phyloP scores from a whole-genome alignment of 2,888 invertebrate genomes.

The Ectropis crepuscularia region DNA sequence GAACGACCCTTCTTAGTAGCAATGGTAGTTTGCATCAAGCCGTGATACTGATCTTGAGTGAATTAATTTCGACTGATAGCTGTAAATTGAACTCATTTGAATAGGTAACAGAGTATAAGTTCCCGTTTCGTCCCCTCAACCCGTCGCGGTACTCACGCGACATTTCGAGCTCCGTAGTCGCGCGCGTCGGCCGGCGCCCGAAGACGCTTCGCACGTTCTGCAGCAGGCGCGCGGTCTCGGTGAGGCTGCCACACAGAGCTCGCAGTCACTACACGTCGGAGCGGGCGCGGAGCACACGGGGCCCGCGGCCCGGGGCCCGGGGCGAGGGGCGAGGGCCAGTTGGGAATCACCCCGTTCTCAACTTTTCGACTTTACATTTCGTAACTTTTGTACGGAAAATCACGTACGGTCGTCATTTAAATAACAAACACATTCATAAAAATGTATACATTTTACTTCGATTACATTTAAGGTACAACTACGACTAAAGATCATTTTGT shows the following conservation, averaged over 20 bases:
- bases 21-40: no score
- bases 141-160: conserved; percentile 91
- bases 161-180: conserved; percentile 94
- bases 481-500: no score
- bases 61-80: no score
- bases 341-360: conserved; percentile 24
- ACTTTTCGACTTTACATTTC: neutral
- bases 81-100: no score
- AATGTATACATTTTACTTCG: no score
- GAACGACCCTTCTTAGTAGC: no score
- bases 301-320: conserved; percentile 33
- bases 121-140: conserved; percentile 6
- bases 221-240: conserved; percentile 98
- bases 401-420: no score
- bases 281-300: conserved; percentile 9
- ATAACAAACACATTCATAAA: no score
- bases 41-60: no score
- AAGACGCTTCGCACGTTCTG: conserved; percentile 97
- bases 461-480: no score
- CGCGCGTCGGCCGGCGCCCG: conserved; percentile 90
- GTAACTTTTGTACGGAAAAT: neutral
- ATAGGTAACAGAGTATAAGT: no score
- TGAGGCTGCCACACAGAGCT: conserved; percentile 90
- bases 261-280: conserved; percentile 57
- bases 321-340: conserved; percentile 14